These are phyloP conservation scores for Tipula helvola DNA, from an alignment of 2,888 invertebrate species.

Conservation along the genomic window DNA sequence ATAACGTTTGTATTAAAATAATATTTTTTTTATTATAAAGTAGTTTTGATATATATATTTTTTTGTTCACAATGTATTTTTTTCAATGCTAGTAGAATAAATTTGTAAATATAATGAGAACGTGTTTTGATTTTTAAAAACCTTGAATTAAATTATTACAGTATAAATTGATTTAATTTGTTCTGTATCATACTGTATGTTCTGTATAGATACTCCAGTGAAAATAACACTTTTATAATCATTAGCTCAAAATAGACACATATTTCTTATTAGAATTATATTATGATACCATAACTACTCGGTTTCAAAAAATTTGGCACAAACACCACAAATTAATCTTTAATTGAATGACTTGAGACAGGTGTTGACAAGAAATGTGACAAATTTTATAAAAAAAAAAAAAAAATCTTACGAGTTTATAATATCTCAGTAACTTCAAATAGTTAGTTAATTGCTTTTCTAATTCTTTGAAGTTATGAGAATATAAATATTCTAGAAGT, in stretches of 20 bases:
- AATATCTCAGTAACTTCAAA: background rate
- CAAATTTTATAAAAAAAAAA: background rate
- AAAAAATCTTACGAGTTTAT: too few species aligned
- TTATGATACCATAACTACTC: background rate
- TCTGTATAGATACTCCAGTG: background rate
- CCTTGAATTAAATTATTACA: background rate
- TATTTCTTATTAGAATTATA: background rate
- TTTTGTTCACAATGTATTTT: background rate
- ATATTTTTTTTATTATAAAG: background rate
- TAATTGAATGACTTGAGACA: background rate
- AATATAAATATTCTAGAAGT: background rate
- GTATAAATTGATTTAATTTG: background rate
- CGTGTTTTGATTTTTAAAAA: background rate
- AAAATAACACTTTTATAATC: background rate
- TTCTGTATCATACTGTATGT: background rate
- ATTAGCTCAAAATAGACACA: background rate
- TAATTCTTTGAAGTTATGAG: background rate
- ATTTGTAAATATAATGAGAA: background rate
- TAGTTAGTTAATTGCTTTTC: background rate
- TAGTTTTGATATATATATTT: background rate
- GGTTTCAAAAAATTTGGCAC: background rate
- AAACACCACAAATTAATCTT: background rate
- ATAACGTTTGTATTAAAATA: background rate
- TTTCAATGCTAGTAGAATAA: background rate
- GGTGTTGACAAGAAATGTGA: background rate